A percentile compares a stretch with the other conserved stretches of the same genome.
These are phyloP conservation scores for Bellardia pandia DNA, from an alignment of 2,888 invertebrate genomes.

Conservation along the genomic window DNA sequence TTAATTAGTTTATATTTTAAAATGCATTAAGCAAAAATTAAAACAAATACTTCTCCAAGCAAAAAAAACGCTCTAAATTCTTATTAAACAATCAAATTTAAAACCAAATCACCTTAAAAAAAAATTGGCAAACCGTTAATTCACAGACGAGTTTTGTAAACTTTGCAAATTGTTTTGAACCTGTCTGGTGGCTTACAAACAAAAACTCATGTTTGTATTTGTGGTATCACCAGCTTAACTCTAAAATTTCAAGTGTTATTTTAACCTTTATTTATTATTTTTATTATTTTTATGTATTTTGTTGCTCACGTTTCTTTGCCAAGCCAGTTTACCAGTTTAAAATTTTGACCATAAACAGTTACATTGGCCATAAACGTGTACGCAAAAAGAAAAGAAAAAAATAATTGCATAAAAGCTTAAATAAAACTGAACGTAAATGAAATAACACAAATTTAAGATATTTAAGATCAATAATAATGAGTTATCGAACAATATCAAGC, in stretches of 20 bases:
- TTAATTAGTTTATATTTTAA: conserved; percentile 8
- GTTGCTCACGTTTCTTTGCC: neutral
- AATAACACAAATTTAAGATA: neutral
- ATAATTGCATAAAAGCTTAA: conserved; percentile 27
- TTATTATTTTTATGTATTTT: neutral
- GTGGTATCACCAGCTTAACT: neutral
- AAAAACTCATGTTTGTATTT: neutral
- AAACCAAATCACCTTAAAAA: neutral
- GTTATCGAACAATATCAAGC: conserved; percentile 6
- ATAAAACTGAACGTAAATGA: neutral
- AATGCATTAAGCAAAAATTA: no score
- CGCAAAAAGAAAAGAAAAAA: neutral
- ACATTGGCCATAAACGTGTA: conserved; percentile 32
- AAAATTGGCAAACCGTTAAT: neutral
- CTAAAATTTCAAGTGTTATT: conserved; percentile 3
- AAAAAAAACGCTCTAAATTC: neutral
- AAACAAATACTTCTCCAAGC: neutral
- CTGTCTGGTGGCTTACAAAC: conserved; percentile 8
- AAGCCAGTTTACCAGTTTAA: neutral
- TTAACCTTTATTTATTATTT: conserved; percentile 32
- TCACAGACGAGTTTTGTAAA: neutral
- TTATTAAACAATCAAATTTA: neutral
- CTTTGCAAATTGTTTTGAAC: conserved; percentile 1
- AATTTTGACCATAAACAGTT: conserved; percentile 26
- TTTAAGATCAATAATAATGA: conserved; percentile 7